Base-by-base conservation (phyloP, 2,113 vertebrate species). In the Cromileptes altivelis region DNA sequence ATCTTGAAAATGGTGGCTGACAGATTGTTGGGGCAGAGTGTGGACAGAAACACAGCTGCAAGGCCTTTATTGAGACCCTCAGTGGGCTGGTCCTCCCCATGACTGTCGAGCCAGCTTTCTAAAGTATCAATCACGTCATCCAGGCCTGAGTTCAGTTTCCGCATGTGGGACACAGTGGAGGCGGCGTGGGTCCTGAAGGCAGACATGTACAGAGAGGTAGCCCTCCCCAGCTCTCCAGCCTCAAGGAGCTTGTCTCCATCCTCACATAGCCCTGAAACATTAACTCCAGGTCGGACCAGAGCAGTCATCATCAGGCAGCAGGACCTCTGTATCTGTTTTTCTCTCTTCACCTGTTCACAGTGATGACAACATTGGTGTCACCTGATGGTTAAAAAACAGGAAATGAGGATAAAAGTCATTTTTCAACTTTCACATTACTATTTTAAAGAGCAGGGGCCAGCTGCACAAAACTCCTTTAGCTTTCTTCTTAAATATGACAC, bases 171-270 rank as follows among this genome's bases (percentile, higher is more conserved):
- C 14, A 97, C 33, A 0, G 97, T 96, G 0, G 92, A 90, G 63
- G 94, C 90, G 0, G 93, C 95, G 0, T 96, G 95, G 85, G 94
- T 95, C 88, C 95, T 96, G 92, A 98, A 99, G 25, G 97, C 97
- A 0, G 96, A 94, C 78, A 95, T 87, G 88, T 97, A 99, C 89
- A 97, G 96, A 37, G 95, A 94, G 0, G 96, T 95, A 56, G 97
- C 97, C 56, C 75, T 65, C 0, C 78, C 81, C 0, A 92, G 45
- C 33, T 97, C 93, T 25, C 96, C 95, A 13, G 82, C 87, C 9
- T 87, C 13, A 1, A 97, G 92, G 8, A 90, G 91, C 53, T 77
- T 89, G 65, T 97, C 96, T 4, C 95, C 98, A 23, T 98, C 94
- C 77, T 60, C 52, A 63, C 97, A 98, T 7, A 98, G 91, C 70